phyloP scores from a whole-genome alignment of 2,888 invertebrate species.

The Tupiocoris notatus region DNA sequence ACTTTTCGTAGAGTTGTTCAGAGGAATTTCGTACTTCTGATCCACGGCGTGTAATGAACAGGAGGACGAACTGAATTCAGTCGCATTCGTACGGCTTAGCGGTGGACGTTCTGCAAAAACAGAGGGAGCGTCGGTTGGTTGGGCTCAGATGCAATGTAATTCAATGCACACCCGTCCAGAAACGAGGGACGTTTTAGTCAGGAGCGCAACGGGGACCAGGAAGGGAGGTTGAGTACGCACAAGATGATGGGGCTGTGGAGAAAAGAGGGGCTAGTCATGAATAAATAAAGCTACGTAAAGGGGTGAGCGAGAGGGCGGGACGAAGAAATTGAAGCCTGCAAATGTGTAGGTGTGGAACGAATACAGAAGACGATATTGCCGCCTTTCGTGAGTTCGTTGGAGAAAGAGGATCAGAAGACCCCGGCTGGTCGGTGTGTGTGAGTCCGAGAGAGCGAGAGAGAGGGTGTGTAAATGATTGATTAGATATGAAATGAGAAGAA shows the following conservation, averaged over 20 bases:
- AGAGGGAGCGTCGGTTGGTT: neutral
- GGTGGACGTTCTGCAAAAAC: neutral
- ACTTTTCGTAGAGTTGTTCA: too few relatives aligned
- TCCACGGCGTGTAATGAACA: too few relatives aligned
- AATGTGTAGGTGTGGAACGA: constrained; percentile 27
- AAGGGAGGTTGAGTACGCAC: neutral
- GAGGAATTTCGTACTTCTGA: too few relatives aligned
- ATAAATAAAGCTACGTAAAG: constrained; percentile 24
- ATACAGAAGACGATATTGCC: too few relatives aligned
- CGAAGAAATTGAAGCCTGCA: constrained; percentile 32
- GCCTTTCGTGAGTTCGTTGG: neutral
- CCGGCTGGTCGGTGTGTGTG: neutral
- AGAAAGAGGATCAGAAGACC: neutral
- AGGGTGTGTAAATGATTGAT: constrained; percentile 34
- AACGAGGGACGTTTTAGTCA: neutral
- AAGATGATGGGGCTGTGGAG: neutral
- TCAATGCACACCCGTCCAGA: constrained; percentile 20
- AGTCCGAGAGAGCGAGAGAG: neutral
- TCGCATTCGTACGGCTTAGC: neutral
- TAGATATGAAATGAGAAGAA: constrained; percentile 32
- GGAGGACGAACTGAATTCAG: neutral
- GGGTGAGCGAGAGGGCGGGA: constrained; percentile 7
- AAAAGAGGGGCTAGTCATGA: constrained; percentile 10
- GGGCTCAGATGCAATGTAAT: constrained; percentile 21
- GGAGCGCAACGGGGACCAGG: too few relatives aligned